Evolutionary conservation across 2,888 invertebrate species (phyloP), one percentile per base, ranked within the genome.

Genomic region (Cerastis leucographa): DNA sequence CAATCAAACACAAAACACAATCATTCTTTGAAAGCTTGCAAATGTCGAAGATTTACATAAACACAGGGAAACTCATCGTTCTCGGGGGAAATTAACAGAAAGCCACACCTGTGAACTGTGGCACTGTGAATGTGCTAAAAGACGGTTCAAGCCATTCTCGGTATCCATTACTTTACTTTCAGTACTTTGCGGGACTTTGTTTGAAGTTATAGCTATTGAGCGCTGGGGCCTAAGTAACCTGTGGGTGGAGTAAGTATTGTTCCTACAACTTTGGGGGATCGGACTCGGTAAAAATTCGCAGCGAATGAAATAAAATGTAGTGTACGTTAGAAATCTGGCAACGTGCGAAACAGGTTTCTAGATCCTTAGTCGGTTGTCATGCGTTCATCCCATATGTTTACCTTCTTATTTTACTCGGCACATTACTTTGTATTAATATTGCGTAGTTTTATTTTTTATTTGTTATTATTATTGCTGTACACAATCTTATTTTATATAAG

Each of bases 61-160:
- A 73, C 61, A 46, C 61, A 11, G 51, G 69, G 17, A 46, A 70
- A 71, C 40, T 67, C 71, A 81, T 75, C 25, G 78, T 73, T 54
- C 84, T 78, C 85, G 1, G 17, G 84, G 84, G 84, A 84, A 84
- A 84, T 84, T 84, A 83, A n/a, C 44, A 35, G 42, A 74, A 59
- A 8, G 46, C 65, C 76, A 67, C 69, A 64, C 76, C 75, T 64
- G 64, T 64, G 44, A 59, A 49, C 42, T 61, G 44, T n/a, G 61
- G 44, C 6, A 51, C 70, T 59, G 54, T 25, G 40, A 62, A 76
- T 64, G 64, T 82, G 67, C 62, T 83, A 25, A 72, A 78, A 71
- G 64, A 82, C 62, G 35, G 25, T 54, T 42, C 22, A 25, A 44
- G 83, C 82, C 69, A 56, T 81, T 78, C 69, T 22, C 25, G 14